Conservation (phyloP, 2,113 vertebrate species). For the Brachyhypopomus gauderio region DNA sequence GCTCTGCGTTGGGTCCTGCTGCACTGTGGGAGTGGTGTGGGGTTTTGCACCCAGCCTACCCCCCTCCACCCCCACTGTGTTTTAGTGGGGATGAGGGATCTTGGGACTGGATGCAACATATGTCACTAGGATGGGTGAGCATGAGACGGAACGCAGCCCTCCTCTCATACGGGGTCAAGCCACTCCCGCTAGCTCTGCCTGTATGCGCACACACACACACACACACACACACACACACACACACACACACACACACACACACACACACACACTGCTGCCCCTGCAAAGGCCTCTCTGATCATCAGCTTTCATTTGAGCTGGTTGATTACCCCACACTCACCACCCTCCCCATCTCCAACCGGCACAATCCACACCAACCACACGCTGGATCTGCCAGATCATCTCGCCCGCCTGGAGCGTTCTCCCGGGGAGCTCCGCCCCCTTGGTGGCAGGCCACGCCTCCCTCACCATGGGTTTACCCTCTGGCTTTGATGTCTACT, state of each 20-base stretch:
- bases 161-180: not conserved
- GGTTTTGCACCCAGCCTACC: too few species aligned
- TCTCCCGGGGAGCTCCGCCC: conserved; percentile 6
- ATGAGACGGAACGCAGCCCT: not conserved
- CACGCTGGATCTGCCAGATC: conserved; percentile 18
- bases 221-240: conserved; percentile 17
- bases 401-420: not conserved
- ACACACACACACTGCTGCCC: conserved; percentile 10
- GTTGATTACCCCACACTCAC: conserved; percentile 48
- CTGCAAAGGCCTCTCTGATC: conserved; percentile 49
- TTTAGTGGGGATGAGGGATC: too few species aligned
- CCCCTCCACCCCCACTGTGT: too few species aligned
- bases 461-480: conserved; percentile 22
- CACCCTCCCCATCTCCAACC: conserved; percentile 3
- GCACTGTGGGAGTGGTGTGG: conserved; percentile 16
- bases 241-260: conserved; percentile 35
- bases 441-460: conserved; percentile 9
- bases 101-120: too few species aligned
- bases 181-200: not conserved
- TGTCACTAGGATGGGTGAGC: not conserved
- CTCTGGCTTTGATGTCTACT: conserved; percentile 26
- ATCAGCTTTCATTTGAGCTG: conserved; percentile 45
- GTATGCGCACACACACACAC: conserved; percentile 33
- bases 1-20: conserved; percentile 26
- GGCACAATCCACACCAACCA: conserved; percentile 27